These are phyloP conservation scores for Teleiodes luculella DNA, from an alignment of 2,888 invertebrate genomes.

Conservation along the genomic window DNA sequence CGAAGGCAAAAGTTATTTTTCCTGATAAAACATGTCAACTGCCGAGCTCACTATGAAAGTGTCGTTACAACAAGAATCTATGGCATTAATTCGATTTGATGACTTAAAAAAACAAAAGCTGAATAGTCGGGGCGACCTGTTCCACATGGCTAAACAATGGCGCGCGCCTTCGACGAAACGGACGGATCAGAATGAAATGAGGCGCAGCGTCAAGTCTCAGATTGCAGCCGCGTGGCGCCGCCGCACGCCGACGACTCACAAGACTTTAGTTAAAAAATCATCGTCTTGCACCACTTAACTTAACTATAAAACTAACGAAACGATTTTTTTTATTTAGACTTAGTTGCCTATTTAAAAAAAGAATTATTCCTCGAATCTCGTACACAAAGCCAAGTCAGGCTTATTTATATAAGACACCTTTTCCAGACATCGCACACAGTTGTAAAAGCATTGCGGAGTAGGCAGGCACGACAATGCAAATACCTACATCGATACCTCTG, in stretches of 20 bases:
- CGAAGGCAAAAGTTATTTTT: too few species aligned
- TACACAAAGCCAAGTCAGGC: too few species aligned
- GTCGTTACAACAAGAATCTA: constrained; percentile 7
- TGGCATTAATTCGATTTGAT: constrained; percentile 38
- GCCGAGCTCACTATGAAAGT: not conserved
- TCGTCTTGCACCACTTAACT: constrained; percentile 57
- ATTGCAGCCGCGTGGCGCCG: constrained; percentile 71
- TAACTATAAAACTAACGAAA: constrained; percentile 45
- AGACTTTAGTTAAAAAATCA: constrained; percentile 46
- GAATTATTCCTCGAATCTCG: too few species aligned
- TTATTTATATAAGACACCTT: too few species aligned
- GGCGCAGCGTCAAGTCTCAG: constrained; percentile 69
- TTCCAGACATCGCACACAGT: too few species aligned
- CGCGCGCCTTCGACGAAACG: constrained; percentile 45
- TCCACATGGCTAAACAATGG: constrained; percentile 65
- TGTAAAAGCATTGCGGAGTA: too few species aligned
- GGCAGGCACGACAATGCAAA: too few species aligned
- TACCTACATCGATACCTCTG: too few species aligned
- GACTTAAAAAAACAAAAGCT: constrained; percentile 37
- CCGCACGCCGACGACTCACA: constrained; percentile 28
- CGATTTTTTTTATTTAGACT: too few species aligned
- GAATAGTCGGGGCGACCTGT: constrained; percentile 27
- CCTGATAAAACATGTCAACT: not conserved
- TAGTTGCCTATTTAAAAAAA: too few species aligned
- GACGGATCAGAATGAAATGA: constrained; percentile 58